Evolutionary conservation across 2,797 vertebrate genomes (phyloP).

Genomic region (Odontamblyopus lacepedii): DNA sequence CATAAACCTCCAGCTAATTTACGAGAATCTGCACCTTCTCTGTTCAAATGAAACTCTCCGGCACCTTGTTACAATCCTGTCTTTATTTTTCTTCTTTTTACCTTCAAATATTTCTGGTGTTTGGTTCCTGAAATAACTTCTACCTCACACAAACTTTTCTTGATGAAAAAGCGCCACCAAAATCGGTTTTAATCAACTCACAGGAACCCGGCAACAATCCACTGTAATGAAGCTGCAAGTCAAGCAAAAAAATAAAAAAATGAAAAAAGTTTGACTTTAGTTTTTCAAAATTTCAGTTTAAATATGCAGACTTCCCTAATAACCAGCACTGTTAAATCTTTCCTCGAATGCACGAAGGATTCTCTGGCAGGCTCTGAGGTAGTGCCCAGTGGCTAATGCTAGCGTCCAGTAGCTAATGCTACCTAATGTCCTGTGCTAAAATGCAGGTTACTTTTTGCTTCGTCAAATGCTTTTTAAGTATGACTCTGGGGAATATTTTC

Average conservation of each 20-base stretch:
- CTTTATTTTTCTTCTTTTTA: neutral
- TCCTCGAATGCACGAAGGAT: neutral
- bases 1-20: too few relatives aligned
- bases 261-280: neutral
- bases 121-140: slow-evolving; percentile 3
- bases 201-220: neutral
- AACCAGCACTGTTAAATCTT: neutral
- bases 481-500: too few relatives aligned
- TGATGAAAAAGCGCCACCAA: neutral
- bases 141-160: neutral
- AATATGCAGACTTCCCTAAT: neutral
- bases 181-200: slow-evolving; percentile 1
- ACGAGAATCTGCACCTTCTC: too few relatives aligned
- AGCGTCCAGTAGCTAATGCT: too few relatives aligned
- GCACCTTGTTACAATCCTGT: neutral
- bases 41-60: neutral
- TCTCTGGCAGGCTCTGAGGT: too few relatives aligned
- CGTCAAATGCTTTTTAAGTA: too few relatives aligned
- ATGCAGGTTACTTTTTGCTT: too few relatives aligned
- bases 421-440: too few relatives aligned
- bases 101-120: neutral
- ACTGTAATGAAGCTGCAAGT: neutral
- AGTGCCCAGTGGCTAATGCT: too few relatives aligned
- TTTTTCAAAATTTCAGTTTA: neutral
- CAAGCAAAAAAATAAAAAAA: neutral